Base-by-base conservation (phyloP, 1,140 invertebrate species). In the Phymorhynchus buccinoides region DNA sequence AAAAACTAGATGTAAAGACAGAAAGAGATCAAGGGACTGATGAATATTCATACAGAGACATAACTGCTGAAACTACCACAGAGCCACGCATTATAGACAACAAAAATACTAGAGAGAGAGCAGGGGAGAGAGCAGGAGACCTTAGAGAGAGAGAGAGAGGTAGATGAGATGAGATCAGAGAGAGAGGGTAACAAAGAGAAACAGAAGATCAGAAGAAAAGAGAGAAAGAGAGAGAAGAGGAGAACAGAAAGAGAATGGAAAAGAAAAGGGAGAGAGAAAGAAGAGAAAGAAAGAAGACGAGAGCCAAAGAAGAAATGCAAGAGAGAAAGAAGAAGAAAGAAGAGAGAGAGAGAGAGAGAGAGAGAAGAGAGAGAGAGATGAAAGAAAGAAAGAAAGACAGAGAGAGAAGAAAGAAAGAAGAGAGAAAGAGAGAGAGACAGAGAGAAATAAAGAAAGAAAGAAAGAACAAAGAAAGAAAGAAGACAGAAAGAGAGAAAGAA, bases 261-360 rank as follows among this genome's bases (percentile, higher is more conserved):
- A n/a, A n/a, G n/a, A n/a, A n/a, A n/a, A n/a, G n/a, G n/a, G n/a
- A n/a, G n/a, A n/a, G n/a, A n/a, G n/a, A n/a, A n/a, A n/a, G n/a
- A n/a, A n/a, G 52, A 14, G 52, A 27, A 56, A 56, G 52, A 56
- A 56, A 56, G 27, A 14, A 27, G 52, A 14, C 27, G 12, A 12
- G 12, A 56, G 52, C 27, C 27, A 12, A 56, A 56, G 12, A 39
- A 80, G 39, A 37, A 14, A n/a, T n/a, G n/a, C n/a, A n/a, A n/a
- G n/a, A n/a, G n/a, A n/a, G n/a, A n/a, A n/a, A n/a, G n/a, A n/a
- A 44, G 18, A 16, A 44, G 14, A 30, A 75, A 32, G 32, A 32
- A 75, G 71, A 75, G 71, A 75, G 71, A 30, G 35, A 75, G 71
- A 75, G 71, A 75, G 71, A 75, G 35, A 75, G 77, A 37, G 77